Base-by-base conservation (phyloP, 2,113 vertebrate genomes). In the Piaya cayana region DNA sequence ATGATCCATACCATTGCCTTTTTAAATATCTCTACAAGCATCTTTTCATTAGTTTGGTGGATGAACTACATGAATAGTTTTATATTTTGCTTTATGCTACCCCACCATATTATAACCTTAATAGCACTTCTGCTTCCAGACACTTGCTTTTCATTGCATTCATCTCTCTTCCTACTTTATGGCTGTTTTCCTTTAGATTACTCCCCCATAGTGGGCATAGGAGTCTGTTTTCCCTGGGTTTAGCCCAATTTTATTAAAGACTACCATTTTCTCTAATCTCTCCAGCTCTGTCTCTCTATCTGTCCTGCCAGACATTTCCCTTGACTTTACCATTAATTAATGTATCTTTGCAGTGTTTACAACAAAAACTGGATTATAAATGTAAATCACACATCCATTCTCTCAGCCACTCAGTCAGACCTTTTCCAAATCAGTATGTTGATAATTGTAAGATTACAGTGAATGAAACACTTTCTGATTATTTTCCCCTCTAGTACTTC, bases 281-380 rank as follows among this genome's bases (percentile, higher is more conserved):
- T 43, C 67, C 3, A 77, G 22, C 77, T 93, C 75, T 9, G 2
- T 78, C 65, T 63, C 59, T 81, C 21, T 84, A 5, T 76, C 60
- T 75, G 36, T 47, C 70, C 74, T 69, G 65, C 36, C 74, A 91
- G 78, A 34, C 50, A 36, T 56, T 82, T 42, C 37, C 19, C 55
- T 67, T 32, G 67, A 87, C 89, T 91, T 89, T 76, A 90, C 42
- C 21, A 8, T 91, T 94, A 92, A 94, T 90, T 91, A 88, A 86
- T 53, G 49, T 30, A 53, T 69, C 82, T 63, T 34, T 60, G 55
- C n/a, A 30, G 45, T 15, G 47, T 80, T 82, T 70, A 71, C 71
- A 87, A 52, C 71, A 77, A 59, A 80, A 78, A 15, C 70, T 80
- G 59, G 8, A 8, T 62, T 74, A 85, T 30, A 85, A 87, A 88